Evolutionary conservation across 2,797 vertebrate genomes (phyloP), one percentile per base, ranked within the genome.

Genomic region (Benthosema pterotum): DNA sequence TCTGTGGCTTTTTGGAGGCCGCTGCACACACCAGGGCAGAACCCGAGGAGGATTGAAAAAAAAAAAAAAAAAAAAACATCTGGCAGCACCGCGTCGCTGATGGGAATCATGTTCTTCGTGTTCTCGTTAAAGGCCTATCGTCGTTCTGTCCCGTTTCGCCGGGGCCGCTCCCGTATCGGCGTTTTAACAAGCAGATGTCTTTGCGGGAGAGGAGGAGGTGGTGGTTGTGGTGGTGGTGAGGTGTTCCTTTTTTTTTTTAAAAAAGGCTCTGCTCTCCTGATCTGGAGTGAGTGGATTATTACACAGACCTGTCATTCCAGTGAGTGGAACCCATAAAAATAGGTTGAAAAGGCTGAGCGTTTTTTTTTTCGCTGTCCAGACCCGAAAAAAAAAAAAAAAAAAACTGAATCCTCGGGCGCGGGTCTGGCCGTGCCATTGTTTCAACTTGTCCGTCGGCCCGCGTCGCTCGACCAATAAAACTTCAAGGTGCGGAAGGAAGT

Each of bases 401-500:
- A 38, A 7, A 60, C 60, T 67, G 71, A 71, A 83, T 63, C 70
- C 70, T 60, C 45, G 16, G 16, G 28, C 22, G 38, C 16, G 51
- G 67, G 49, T 22, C 42, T 2, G n/a, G n/a, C n/a, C 22, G 11
- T 14, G 47, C 56, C 60, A 69, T 61, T 72, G 81, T 83, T 74
- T 67, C 55, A 77, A 82, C 74, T 83, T 57, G 69, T 76, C 59
- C 9, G 18, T 67, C 60, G 54, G 61, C 5, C 80, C 71, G 22
- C 22, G 22, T 63, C n/a, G 12, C 48, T 67, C 66, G 63, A 72
- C 69, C 66, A 65, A 73, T 80, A 74, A 79, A 79, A 78, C 60
- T 68, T 78, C 69, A 82, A 86, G 74, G 67, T 76, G 58, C 72
- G 57, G 65, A 80, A 69, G 57, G 65, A 80, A 69, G 57, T 22